Conservation (phyloP, 30 jellyfish, hydroid and myxozoan species). For the Rhopilema esculentum region DNA sequence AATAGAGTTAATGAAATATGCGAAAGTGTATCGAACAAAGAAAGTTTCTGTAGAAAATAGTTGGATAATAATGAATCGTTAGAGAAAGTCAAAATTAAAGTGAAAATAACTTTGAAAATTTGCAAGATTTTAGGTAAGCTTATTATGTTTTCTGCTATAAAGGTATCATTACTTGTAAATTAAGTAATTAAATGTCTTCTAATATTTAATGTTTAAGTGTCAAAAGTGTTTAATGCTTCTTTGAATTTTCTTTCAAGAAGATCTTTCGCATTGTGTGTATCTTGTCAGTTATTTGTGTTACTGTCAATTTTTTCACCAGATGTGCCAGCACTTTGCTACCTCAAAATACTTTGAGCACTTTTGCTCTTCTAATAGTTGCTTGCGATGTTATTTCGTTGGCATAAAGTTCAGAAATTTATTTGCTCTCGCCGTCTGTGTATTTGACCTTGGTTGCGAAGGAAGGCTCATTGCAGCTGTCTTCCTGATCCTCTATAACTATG, state of each 20-base stretch:
- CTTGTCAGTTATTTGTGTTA: constrained; percentile 2
- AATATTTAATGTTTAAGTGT: background rate
- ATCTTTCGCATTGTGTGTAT: constrained; percentile 1
- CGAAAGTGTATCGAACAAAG: background rate
- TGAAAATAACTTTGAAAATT: background rate
- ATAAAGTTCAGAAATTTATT: background rate
- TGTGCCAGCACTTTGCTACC: background rate
- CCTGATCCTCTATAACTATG: background rate
- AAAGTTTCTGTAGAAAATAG: background rate
- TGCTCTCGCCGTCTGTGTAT: background rate
- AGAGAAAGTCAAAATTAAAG: background rate
- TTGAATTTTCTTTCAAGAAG: background rate
- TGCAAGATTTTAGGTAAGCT: background rate
- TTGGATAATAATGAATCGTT: background rate
- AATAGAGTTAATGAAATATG: background rate
- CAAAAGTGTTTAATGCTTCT: background rate
- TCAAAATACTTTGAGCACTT: background rate
- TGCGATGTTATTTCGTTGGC: background rate
- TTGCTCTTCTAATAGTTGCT: background rate
- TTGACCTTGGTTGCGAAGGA: background rate
- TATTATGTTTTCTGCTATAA: background rate
- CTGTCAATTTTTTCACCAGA: constrained; percentile 1
- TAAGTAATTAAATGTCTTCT: too few relatives aligned
- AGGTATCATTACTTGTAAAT: too few relatives aligned
- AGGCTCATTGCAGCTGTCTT: background rate